Evolutionary conservation across 2,797 vertebrate species (phyloP).

Genomic region (Okamejei kenojei): DNA sequence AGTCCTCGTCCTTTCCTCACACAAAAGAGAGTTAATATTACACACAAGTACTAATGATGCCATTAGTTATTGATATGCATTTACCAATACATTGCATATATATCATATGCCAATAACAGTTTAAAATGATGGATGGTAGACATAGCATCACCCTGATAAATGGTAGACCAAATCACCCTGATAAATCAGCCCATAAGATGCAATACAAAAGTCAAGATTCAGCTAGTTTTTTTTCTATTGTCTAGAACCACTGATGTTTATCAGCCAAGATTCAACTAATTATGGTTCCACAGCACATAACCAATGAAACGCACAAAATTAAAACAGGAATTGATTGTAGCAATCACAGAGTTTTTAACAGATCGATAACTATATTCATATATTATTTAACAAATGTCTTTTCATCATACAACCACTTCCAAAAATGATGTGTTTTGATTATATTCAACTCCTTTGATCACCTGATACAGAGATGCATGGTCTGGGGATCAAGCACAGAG

Average conservation of each 20-base stretch:
- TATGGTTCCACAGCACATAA: background rate
- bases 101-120: background rate
- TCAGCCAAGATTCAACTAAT: background rate
- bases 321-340: background rate
- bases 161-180: too few relatives aligned
- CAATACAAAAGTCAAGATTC: background rate
- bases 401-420: background rate
- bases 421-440: background rate
- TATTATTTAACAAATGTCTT: background rate
- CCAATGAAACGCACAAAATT: background rate
- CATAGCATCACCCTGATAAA: background rate
- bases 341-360: background rate
- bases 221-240: background rate
- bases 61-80: background rate
- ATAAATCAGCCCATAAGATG: background rate
- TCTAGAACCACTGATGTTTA: background rate
- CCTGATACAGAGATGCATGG: background rate
- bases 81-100: background rate
- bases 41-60: background rate
- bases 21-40: background rate
- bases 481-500: background rate
- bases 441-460: background rate
- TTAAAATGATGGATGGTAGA: background rate
- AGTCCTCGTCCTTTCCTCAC: background rate
- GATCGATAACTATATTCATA: background rate